Evolutionary conservation across 2,797 vertebrate genomes (phyloP).

Genomic region (Brotula barbata): DNA sequence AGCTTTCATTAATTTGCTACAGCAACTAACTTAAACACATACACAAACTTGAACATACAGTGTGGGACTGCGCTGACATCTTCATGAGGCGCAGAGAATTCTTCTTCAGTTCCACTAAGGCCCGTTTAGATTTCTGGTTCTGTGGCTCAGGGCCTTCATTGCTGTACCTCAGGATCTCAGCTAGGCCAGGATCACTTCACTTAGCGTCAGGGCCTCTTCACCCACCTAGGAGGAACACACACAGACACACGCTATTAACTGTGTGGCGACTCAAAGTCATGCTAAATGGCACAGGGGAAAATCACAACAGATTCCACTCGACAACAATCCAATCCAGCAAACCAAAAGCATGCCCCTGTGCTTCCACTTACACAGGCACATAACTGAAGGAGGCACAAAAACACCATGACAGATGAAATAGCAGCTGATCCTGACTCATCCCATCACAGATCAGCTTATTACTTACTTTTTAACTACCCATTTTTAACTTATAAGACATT

Average conservation of each 20-base stretch:
- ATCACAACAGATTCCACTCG: slow-evolving; percentile 1
- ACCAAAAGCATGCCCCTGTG: slow-evolving; percentile 9
- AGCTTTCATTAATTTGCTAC: neutral
- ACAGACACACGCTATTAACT: slow-evolving; percentile 15
- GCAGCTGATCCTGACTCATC: slow-evolving; percentile 54
- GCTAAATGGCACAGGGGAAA: slow-evolving; percentile 7
- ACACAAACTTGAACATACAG: slow-evolving; percentile 56
- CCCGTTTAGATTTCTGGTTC: slow-evolving; percentile 55
- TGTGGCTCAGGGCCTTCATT: slow-evolving; percentile 72
- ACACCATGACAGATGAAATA: slow-evolving; percentile 27
- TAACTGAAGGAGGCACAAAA: neutral
- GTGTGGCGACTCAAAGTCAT: slow-evolving; percentile 4
- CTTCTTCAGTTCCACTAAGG: slow-evolving; percentile 79
- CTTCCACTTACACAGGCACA: neutral
- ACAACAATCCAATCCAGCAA: too few relatives aligned
- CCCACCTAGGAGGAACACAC: slow-evolving; percentile 71
- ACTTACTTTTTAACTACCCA: slow-evolving; percentile 27
- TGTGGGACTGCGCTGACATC: slow-evolving; percentile 73
- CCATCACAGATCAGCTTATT: slow-evolving; percentile 54
- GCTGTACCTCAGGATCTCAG: slow-evolving; percentile 82
- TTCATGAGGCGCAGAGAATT: slow-evolving; percentile 74
- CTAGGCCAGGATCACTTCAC: slow-evolving; percentile 78
- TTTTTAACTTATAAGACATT: slow-evolving; percentile 18
- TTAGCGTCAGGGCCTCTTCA: slow-evolving; percentile 81
- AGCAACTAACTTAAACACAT: neutral